Base-by-base conservation (phyloP, 1,140 invertebrate genomes). In the Leguminivora glycinivorella region DNA sequence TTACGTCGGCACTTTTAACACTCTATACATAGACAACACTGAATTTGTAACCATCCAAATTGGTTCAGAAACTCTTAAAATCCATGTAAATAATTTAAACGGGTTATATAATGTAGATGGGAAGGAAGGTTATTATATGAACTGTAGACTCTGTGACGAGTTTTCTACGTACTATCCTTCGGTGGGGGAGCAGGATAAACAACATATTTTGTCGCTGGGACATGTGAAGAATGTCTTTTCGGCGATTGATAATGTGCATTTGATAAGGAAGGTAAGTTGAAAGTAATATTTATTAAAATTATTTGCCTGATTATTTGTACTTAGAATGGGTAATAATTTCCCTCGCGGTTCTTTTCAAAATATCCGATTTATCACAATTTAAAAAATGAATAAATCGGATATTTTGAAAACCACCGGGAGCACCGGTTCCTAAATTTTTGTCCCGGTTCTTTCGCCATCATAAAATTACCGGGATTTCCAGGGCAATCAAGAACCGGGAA, bases 21-120 rank as follows among this genome's bases (percentile, higher is more conserved):
- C 25, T 12, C 0, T 63, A 4, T 29, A 29, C 2, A 9, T 63
- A 7, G 58, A 63, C 26, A 14, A 63, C 10, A 29, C 58, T 7
- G 58, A 63, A 17, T 34, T 29, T 9, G n/a, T 63, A 3, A 31
- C 58, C 5, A 29, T 63, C 0, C n/a, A 63, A 29, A 63, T 29
- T 17, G n/a, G 25, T 10, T 31, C 14, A 1, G 26, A 29, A 17
- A 63, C 26, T 14, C 7, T 63, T 1, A 63, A 17, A 6, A 29
- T 63, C 2, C 58, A 63, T 63, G 26, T 63, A 2, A 29, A 26
- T 6, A 63, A 63, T 63, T 63, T 63, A 4, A 63, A 63, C 17
- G 58, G 58, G 6, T 9, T 63, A n/a, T 31, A 31, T 22, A 29
- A 29, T 22, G 9, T 52, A 4, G 58, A 63, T 0, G n/a, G 14